phyloP scores from a whole-genome alignment of 2,888 invertebrate genomes.

The Drosophila borborema region DNA sequence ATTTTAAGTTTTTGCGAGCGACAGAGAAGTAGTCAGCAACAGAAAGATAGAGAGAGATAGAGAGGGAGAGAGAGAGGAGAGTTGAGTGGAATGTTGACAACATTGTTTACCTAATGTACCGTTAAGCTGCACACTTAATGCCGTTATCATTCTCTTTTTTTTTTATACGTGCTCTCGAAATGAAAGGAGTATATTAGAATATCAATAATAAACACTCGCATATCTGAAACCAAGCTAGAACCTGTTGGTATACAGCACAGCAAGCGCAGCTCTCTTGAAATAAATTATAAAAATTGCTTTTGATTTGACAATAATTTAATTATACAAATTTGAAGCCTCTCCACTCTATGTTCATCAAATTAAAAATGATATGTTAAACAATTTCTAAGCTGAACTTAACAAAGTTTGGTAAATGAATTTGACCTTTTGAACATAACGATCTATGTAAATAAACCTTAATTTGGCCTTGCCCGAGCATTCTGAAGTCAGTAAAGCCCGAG shows the following conservation, averaged over 20 bases:
- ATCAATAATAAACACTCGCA: neutral
- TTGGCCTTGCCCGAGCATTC: neutral
- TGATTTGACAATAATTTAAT: too few relatives aligned
- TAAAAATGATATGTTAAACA: neutral
- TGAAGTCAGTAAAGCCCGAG: neutral
- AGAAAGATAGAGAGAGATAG: neutral
- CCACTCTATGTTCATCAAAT: too few relatives aligned
- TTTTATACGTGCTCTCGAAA: neutral
- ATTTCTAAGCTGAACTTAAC: neutral
- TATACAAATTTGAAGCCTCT: too few relatives aligned
- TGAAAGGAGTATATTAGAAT: neutral
- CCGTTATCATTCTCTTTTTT: slow-evolving; percentile 52
- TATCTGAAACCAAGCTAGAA: neutral
- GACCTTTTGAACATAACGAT: neutral
- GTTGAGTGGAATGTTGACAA: slow-evolving; percentile 55
- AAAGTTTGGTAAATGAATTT: too few relatives aligned
- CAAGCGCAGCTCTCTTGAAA: neutral
- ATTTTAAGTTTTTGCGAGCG: slow-evolving; percentile 54
- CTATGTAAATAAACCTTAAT: neutral
- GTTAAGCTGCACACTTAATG: slow-evolving; percentile 75
- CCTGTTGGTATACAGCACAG: too few relatives aligned
- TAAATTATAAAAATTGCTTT: neutral
- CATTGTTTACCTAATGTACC: slow-evolving; percentile 79
- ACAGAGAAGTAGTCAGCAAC: neutral
- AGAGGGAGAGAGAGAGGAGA: neutral